phyloP scores from a whole-genome alignment of 2,113 vertebrate genomes.

The Atractosteus spatula region DNA sequence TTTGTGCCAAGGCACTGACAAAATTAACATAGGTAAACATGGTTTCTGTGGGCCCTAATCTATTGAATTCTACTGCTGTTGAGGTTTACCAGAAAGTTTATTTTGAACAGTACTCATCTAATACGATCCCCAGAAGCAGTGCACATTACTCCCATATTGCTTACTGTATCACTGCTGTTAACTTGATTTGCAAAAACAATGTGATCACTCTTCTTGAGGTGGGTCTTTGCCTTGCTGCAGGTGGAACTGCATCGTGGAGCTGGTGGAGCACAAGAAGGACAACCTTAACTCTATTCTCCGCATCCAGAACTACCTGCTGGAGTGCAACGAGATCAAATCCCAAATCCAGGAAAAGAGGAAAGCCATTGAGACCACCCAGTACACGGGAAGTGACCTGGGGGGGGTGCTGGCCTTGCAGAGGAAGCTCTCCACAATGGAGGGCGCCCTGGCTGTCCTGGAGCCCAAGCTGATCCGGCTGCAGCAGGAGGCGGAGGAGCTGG shows the following conservation, averaged over 20 bases:
- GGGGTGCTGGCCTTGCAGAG: conserved; percentile 79
- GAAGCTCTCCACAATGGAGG: conserved; percentile 86
- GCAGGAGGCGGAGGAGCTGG: conserved; percentile 79
- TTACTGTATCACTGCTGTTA: no score
- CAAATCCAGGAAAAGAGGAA: conserved; percentile 86
- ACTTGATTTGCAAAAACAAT: no score
- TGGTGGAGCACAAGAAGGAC: conserved; percentile 85
- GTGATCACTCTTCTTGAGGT: not conserved
- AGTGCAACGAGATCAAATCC: conserved; percentile 82
- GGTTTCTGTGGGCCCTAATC: no score
- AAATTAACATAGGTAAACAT: no score
- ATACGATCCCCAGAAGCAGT: no score
- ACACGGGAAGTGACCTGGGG: conserved; percentile 74
- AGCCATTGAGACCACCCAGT: conserved; percentile 79
- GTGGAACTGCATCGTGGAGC: conserved; percentile 93
- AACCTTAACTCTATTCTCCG: conserved; percentile 75
- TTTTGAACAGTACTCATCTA: no score
- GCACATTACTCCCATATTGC: no score
- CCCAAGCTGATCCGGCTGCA: conserved; percentile 82
- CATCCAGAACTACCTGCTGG: conserved; percentile 91
- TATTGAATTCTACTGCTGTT: no score
- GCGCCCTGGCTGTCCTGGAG: conserved; percentile 80
- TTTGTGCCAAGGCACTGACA: no score
- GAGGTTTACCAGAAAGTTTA: no score
- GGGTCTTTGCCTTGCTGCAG: conserved; percentile 47